phyloP scores from a whole-genome alignment of 2,888 invertebrate species.

The Bombyx huttoni region DNA sequence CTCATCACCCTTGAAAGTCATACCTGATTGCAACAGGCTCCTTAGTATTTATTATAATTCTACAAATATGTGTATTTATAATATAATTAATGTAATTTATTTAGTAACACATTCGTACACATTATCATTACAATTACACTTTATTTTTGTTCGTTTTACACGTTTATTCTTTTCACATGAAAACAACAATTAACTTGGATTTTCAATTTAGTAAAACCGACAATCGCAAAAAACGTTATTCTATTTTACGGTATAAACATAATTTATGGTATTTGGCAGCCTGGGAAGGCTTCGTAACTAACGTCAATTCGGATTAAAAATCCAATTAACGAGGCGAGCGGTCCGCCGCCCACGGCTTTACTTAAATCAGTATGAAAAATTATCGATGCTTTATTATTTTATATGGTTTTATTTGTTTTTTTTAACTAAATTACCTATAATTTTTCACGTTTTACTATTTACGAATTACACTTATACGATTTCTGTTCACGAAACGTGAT shows the following conservation, averaged over 20 bases:
- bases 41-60: no score
- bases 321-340: conserved; percentile 24
- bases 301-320: conserved; percentile 31
- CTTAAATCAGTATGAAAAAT: conserved; percentile 3
- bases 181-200: background rate
- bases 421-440: background rate
- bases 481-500: background rate
- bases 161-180: background rate
- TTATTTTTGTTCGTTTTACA: no score
- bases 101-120: no score
- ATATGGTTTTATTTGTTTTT: background rate
- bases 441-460: background rate
- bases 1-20: no score
- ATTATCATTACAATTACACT: no score
- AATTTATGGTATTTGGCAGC: background rate
- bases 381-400: background rate
- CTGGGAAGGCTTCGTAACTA: conserved; percentile 6
- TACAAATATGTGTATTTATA: no score
- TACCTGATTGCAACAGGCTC: no score
- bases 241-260: background rate
- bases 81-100: no score
- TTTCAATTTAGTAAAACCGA: background rate
- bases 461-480: background rate
- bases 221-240: background rate
- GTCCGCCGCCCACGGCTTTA: conserved; percentile 19